These are phyloP conservation scores for Eupleurogrammus muticus DNA, from an alignment of 2,797 vertebrate species.

Conservation along the genomic window DNA sequence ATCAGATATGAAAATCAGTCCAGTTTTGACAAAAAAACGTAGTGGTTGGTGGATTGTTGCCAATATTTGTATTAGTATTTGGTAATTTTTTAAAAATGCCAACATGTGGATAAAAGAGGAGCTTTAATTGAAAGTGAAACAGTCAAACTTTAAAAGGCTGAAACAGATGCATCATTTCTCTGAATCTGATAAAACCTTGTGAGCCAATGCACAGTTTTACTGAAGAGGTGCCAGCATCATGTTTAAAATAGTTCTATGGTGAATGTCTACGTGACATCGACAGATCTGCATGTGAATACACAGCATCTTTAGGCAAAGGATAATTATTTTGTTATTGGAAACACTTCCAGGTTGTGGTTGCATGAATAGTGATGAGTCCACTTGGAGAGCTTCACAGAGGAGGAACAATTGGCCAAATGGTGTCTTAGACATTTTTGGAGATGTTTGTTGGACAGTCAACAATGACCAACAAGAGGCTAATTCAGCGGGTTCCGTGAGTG, in stretches of 20 bases:
- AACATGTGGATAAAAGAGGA: not conserved
- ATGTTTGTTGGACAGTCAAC: too few relatives aligned
- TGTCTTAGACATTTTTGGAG: too few relatives aligned
- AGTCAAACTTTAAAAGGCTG: constrained; percentile 11
- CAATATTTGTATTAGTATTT: constrained; percentile 9
- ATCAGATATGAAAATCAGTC: not conserved
- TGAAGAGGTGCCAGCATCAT: not conserved
- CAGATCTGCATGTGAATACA: too few relatives aligned
- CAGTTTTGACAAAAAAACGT: constrained; percentile 3
- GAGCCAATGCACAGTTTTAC: not conserved
- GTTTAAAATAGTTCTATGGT: not conserved
- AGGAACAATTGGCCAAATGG: too few relatives aligned
- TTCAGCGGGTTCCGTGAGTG: too few relatives aligned
- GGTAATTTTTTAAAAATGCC: constrained; percentile 13
- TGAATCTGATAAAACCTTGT: constrained; percentile 3
- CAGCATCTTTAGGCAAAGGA: too few relatives aligned
- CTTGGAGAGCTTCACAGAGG: too few relatives aligned
- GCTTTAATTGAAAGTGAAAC: constrained; percentile 9
- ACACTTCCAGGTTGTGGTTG: too few relatives aligned
- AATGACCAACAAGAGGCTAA: too few relatives aligned
- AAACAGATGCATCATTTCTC: constrained; percentile 29
- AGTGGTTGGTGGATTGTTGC: not conserved
- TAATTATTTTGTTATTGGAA: too few relatives aligned
- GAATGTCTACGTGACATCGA: too few relatives aligned
- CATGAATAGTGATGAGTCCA: too few relatives aligned